Base-by-base conservation (phyloP, 2,113 vertebrate genomes). In the Bucco capensis region DNA sequence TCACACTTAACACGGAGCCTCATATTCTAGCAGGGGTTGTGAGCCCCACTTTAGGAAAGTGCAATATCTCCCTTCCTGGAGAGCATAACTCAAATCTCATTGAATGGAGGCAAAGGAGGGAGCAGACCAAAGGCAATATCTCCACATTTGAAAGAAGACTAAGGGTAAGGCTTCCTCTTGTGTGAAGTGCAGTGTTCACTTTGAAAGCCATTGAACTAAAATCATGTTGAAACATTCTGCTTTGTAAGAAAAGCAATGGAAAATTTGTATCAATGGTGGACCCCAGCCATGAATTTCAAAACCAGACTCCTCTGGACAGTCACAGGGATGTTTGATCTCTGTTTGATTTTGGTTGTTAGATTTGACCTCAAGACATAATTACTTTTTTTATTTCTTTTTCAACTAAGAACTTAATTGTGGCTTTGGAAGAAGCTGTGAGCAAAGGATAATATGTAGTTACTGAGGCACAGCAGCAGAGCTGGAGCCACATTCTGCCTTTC, bases 61-160 rank as follows among this genome's bases (percentile, higher is more conserved):
- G 99, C 86, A 99, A 99, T 96, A 98, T 99, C 96, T 99, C 98
- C 24, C 97, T 99, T 85, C 99, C 99, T 0, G 99, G 99, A 72
- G 99, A 99, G 89, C 99, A 99, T 73, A 98, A 98, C 74, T 98
- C 98, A 62, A 99, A 99, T 95, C 98, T 99, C 76, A 99, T 99
- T 37, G 99, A 99, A 96, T 99, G 99, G 99, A 96, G 99, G 90
- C 99, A 99, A 95, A 98, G 99, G 89, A 98, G 98, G 80, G 99
- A 99, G 88, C 99, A 99, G 97, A 98, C 97, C 97, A 99, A 99
- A 97, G 98, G 98, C 65, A 99, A 99, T 96, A 96, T 99, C 97
- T 99, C 98, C 40, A 98, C 98, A 2, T 99, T 99, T 84, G 99
- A 99, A 93, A 98, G 99, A 94, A 97, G 99, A 75, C 98, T 99